Evolutionary conservation across 2,797 vertebrate genomes (phyloP).

Genomic region (Vespertilio murinus): DNA sequence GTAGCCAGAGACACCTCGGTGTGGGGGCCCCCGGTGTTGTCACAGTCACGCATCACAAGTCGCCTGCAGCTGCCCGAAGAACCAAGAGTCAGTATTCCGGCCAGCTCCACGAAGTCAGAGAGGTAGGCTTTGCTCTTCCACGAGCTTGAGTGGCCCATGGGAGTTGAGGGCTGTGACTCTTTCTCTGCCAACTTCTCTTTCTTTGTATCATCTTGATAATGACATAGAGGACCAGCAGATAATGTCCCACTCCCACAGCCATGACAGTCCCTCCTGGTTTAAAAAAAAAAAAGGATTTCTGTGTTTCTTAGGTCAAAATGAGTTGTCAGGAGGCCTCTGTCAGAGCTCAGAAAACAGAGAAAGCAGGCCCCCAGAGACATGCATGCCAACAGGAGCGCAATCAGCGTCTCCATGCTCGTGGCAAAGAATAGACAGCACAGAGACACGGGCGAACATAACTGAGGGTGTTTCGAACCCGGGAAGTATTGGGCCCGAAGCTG

Average conservation of each 20-base stretch:
- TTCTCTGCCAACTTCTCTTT: neutral
- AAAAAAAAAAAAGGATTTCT: neutral
- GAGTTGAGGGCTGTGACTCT: neutral
- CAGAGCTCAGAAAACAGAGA: neutral
- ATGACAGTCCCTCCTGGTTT: neutral
- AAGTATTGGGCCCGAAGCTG: neutral
- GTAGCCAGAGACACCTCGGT: slow-evolving; percentile 89
- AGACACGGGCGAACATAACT: neutral
- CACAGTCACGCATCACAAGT: slow-evolving; percentile 97
- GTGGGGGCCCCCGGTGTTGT: slow-evolving; percentile 89
- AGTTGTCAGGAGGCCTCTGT: neutral
- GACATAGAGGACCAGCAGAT: neutral
- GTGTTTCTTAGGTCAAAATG: neutral
- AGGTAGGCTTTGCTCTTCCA: slow-evolving; percentile 88
- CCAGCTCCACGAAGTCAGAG: slow-evolving; percentile 94
- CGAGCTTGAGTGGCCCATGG: neutral
- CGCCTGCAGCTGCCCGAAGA: slow-evolving; percentile 93
- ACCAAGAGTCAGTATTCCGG: slow-evolving; percentile 89
- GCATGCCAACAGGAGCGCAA: accelerated
- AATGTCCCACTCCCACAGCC: neutral
- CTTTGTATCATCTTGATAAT: neutral
- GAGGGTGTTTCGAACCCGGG: neutral
- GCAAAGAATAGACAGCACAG: neutral
- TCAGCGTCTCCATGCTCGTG: neutral
- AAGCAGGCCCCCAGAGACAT: neutral